These are phyloP conservation scores for Sternotherus odoratus DNA, from an alignment of 2,797 vertebrate genomes.

Conservation along the genomic window DNA sequence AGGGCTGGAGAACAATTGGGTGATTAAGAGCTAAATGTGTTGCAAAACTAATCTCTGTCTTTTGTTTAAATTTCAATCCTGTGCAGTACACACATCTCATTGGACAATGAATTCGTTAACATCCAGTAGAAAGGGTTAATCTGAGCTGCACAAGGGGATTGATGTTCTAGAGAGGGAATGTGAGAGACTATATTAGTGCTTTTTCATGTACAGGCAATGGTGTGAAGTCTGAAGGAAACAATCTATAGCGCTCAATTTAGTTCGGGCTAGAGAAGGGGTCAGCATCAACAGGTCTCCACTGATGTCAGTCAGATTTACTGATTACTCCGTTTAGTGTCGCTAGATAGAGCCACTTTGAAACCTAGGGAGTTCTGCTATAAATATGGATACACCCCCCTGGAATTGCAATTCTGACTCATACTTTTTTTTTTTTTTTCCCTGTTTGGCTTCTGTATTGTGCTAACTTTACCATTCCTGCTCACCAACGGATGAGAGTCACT, in stretches of 20 bases:
- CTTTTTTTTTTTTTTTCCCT: neutral
- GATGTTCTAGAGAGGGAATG: neutral
- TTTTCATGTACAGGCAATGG: neutral
- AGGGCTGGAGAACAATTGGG: slow-evolving; percentile 36
- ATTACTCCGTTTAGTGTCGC: slow-evolving; percentile 5
- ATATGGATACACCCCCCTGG: slow-evolving; percentile 48
- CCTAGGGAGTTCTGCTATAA: slow-evolving; percentile 63
- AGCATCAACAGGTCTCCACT: slow-evolving; percentile 48
- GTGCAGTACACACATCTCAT: neutral
- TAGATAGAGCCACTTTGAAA: slow-evolving; percentile 29
- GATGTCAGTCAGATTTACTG: slow-evolving; percentile 53
- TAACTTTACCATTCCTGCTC: slow-evolving; percentile 49
- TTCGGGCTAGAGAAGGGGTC: neutral
- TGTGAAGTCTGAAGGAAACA: neutral
- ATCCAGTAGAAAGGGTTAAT: neutral
- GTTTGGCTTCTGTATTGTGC: slow-evolving; percentile 33
- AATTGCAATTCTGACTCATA: slow-evolving; percentile 65
- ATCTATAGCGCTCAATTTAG: neutral
- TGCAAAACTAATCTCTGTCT: neutral
- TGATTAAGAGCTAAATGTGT: neutral
- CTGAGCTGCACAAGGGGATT: neutral
- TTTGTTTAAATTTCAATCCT: neutral
- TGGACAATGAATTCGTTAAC: slow-evolving; percentile 3
- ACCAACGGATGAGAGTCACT: slow-evolving; percentile 21
- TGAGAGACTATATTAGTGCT: neutral